Conservation (phyloP, 2,797 vertebrate species). For the Lepilemur septentrionalis region DNA sequence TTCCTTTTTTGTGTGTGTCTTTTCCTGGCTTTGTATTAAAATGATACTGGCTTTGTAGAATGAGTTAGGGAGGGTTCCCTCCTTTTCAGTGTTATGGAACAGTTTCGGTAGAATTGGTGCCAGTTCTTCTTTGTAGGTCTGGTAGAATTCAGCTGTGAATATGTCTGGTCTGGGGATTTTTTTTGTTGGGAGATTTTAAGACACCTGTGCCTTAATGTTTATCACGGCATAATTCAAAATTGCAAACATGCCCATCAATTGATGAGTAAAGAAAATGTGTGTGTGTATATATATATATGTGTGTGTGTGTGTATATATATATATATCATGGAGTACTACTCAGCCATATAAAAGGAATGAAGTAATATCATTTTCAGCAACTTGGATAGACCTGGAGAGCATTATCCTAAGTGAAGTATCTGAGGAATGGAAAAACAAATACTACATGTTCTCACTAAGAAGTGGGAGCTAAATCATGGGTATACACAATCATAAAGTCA, state of each 20-base stretch:
- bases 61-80: neutral
- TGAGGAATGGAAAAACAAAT: neutral
- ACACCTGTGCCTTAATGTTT: neutral
- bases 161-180: neutral
- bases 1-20: neutral
- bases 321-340: neutral
- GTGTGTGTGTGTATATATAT: neutral
- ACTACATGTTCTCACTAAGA: neutral
- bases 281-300: neutral
- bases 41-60: neutral
- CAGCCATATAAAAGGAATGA: neutral
- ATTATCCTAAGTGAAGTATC: neutral
- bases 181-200: neutral
- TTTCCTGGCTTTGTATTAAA: neutral
- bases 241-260: neutral
- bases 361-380: neutral
- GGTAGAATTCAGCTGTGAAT: neutral
- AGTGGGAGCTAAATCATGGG: neutral
- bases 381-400: neutral
- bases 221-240: neutral
- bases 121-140: neutral
- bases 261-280: neutral
- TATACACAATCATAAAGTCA: neutral
- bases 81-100: neutral
- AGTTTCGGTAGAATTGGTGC: neutral